Conservation (phyloP, 2,113 vertebrate genomes). For the Corydoras sp. region DNA sequence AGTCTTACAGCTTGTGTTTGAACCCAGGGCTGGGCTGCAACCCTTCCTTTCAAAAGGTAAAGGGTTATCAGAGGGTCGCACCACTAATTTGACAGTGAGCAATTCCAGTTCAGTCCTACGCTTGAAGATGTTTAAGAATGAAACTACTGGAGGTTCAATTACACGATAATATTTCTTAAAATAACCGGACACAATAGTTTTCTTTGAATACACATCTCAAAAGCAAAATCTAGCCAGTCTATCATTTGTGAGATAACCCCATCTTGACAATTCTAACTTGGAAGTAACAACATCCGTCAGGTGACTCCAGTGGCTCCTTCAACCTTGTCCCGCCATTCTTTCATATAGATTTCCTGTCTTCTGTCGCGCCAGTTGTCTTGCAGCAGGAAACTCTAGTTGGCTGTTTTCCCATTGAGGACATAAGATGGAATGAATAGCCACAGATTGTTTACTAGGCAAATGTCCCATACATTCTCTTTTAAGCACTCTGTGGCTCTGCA, state of each 20-base stretch:
- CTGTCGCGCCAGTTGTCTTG: slow-evolving; percentile 63
- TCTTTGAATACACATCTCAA: too few species aligned
- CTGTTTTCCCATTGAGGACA: slow-evolving; percentile 50
- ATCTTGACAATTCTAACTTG: slow-evolving; percentile 40
- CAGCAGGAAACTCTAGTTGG: slow-evolving; percentile 52
- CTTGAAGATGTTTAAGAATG: too few species aligned
- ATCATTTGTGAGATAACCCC: slow-evolving; percentile 35
- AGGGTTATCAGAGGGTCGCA: too few species aligned
- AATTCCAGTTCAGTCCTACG: too few species aligned
- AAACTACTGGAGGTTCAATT: too few species aligned
- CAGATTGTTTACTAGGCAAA: slow-evolving; percentile 37
- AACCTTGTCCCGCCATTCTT: slow-evolving; percentile 59
- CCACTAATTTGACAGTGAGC: too few species aligned
- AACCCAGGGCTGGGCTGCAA: too few species aligned
- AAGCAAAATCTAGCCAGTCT: not conserved
- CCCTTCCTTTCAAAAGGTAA: too few species aligned
- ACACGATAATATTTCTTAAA: too few species aligned
- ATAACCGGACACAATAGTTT: too few species aligned
- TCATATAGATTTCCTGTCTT: slow-evolving; percentile 69
- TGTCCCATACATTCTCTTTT: slow-evolving; percentile 17
- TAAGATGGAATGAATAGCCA: slow-evolving; percentile 42
- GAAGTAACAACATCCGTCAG: slow-evolving; percentile 64
- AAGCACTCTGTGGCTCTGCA: slow-evolving; percentile 9
- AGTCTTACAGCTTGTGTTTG: too few species aligned
- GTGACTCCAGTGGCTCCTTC: slow-evolving; percentile 54